Base-by-base conservation (phyloP, 1,140 invertebrate genomes). In the Hypsibius dujardini region DNA sequence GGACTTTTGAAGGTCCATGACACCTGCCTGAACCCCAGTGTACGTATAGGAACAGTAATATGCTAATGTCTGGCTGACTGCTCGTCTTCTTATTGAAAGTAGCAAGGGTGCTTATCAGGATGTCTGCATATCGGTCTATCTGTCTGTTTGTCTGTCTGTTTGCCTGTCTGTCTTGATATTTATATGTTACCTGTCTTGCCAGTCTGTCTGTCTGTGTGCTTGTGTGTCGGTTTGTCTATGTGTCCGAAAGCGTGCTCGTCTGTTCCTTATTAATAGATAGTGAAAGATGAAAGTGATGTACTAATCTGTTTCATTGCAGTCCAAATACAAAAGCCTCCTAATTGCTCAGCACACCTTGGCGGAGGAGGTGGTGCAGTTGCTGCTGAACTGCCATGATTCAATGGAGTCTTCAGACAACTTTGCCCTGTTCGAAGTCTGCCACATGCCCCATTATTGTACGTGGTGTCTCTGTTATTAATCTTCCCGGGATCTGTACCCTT, bases 1-100 rank as follows among this genome's bases (percentile, higher is more conserved):
- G 89, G 89, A 7, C 82, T 93, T 67, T 87, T 93, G 71, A 90
- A 90, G 80, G 88, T 94, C 28, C 90, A 92, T 81, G 91, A 92
- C 76, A 89, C 88, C 56, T 89, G 88, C 50, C 81, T 92, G 70
- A 91, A 90, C 85, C 86, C 87, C 62, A 90, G 87, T 76, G 85
- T 87, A 78, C 82, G 83, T 28, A 28, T 28, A 28, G 28, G 28
- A 28, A 28, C 28, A 28, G 28, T 28, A 28, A 28, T 28, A 28
- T 28, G 28, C 28, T 28, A 28, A 28, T 28, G 28, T 28, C 28
- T 28, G 28, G 28, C 28, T 28, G 28, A 28, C 28, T 28, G 28
- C 28, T 28, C 28, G 28, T 28, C 28, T 28, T 28, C 28, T 28
- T 28, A 28, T 28, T 28, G 28, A 28, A 28, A 28, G 28, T 28